Conservation (phyloP, 2,888 invertebrate species). For the Barypeithes pellucidus region DNA sequence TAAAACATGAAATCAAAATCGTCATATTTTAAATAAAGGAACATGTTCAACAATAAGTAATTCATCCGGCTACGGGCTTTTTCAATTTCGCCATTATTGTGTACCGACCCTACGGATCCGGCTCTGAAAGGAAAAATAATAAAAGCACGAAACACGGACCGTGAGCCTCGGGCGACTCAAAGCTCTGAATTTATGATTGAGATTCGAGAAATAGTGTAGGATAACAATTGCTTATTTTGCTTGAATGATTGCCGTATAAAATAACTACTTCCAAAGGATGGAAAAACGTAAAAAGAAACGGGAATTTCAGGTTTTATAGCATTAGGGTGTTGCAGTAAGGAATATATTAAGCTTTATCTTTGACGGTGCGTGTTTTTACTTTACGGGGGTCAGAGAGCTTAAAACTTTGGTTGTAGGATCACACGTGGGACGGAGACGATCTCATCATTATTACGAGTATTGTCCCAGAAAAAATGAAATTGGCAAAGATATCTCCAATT, state of each 20-base stretch:
- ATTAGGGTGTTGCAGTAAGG: constrained; percentile 44
- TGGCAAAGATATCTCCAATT: too few relatives aligned
- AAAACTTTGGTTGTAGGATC: constrained; percentile 20
- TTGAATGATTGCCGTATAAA: constrained; percentile 55
- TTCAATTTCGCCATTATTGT: constrained; percentile 8
- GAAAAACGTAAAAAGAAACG: constrained; percentile 43
- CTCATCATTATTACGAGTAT: too few relatives aligned
- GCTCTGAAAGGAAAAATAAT: constrained; percentile 54
- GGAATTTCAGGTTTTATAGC: constrained; percentile 49
- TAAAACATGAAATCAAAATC: too few relatives aligned
- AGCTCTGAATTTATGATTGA: constrained; percentile 55
- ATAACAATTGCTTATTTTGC: constrained; percentile 55
- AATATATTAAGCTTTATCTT: constrained; percentile 47
- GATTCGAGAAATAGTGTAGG: constrained; percentile 54
- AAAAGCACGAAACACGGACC: constrained; percentile 57
- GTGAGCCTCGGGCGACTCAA: constrained; percentile 52
- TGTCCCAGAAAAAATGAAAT: too few relatives aligned
- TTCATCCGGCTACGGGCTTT: neutral
- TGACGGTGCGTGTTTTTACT: constrained; percentile 25
- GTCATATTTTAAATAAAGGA: too few relatives aligned
- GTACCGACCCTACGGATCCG: constrained; percentile 26
- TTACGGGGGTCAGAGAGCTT: constrained; percentile 11
- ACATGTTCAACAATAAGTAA: neutral
- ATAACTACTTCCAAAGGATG: constrained; percentile 51
- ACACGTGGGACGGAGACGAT: too few relatives aligned